phyloP scores from a whole-genome alignment of 2,113 vertebrate genomes.

The Strix uralensis region DNA sequence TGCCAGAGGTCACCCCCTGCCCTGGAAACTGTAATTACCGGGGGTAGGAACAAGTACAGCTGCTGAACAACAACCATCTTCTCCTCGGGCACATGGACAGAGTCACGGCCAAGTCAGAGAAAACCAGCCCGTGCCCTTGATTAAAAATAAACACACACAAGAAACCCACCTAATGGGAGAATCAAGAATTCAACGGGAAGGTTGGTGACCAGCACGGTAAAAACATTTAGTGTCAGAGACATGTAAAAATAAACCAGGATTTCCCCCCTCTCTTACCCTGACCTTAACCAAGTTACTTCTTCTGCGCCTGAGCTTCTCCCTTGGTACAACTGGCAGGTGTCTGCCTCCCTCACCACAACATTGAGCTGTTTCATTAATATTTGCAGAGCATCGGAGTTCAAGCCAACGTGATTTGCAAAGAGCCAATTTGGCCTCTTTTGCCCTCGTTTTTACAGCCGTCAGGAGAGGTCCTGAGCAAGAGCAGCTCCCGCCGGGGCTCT shows the following conservation, averaged over 20 bases:
- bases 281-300: background rate
- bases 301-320: background rate
- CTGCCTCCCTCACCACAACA: background rate
- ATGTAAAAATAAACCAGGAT: background rate
- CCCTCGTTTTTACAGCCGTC: background rate
- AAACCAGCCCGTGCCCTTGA: background rate
- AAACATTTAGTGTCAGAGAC: background rate
- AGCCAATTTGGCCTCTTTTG: background rate
- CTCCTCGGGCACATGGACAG: background rate
- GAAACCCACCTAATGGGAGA: background rate
- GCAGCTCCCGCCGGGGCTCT: background rate
- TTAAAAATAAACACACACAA: background rate
- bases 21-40: background rate
- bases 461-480: background rate
- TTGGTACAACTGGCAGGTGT: background rate
- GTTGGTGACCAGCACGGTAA: background rate
- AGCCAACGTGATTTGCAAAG: background rate
- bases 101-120: background rate
- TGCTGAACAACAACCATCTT: no score
- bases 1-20: background rate
- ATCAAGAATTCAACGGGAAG: background rate
- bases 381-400: background rate
- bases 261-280: background rate
- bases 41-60: no score
- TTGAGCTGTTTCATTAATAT: background rate